Evolutionary conservation across 2,888 invertebrate species (phyloP).

Genomic region (Lamellibrachia columna): DNA sequence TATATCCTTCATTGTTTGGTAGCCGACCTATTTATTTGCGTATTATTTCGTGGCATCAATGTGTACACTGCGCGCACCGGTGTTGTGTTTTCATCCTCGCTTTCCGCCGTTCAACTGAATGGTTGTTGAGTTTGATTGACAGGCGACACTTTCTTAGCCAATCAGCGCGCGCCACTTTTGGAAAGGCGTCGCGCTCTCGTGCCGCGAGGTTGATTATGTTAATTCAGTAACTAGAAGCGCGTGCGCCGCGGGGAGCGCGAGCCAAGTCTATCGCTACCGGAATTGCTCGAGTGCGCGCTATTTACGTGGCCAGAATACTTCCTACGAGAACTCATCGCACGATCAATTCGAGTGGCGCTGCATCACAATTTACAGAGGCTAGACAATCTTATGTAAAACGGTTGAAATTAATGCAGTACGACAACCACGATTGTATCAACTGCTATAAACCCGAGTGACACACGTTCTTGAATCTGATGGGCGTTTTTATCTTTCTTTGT

Average conservation of each 20-base stretch:
- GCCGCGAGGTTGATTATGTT: conserved; percentile 10
- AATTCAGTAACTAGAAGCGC: not conserved
- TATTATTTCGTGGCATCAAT: conserved; percentile 16
- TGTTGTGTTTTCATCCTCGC: conserved; percentile 10
- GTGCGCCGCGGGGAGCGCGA: conserved; percentile 1
- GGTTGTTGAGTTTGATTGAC: conserved; percentile 11
- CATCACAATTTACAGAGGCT: not conserved
- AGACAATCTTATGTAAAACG: conserved; percentile 1
- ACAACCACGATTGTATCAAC: not conserved
- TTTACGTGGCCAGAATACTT: conserved; percentile 16
- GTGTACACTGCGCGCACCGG: conserved; percentile 6
- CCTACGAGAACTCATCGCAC: not conserved
- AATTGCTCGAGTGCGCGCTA: conserved; percentile 5
- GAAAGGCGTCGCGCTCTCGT: not conserved
- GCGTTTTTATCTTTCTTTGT: not conserved
- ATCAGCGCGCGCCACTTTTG: not conserved
- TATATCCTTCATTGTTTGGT: not conserved
- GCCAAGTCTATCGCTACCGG: not conserved
- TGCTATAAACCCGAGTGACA: not conserved
- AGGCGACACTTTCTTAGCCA: not conserved
- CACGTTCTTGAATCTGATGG: not conserved
- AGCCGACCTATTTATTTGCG: not conserved
- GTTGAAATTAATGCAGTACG: not conserved
- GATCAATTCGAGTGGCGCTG: not conserved
- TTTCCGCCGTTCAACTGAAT: conserved; percentile 12